Evolutionary conservation across 2,888 invertebrate genomes (phyloP), one percentile per base, ranked within the genome.

Genomic region (Pheosia tremula): DNA sequence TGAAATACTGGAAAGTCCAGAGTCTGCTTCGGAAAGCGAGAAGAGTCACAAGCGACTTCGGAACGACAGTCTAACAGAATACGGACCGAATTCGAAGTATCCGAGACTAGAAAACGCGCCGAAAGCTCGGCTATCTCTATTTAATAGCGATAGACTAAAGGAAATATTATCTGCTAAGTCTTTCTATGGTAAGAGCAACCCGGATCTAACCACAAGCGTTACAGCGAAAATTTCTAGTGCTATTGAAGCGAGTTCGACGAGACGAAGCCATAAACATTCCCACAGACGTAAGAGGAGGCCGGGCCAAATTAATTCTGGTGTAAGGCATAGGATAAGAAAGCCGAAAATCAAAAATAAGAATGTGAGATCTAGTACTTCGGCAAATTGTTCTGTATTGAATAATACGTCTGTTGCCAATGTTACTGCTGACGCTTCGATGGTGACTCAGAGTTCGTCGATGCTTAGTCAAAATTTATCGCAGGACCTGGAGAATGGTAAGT

Each of bases 221-320:
- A 77, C 86, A 3, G 70, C 80, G 0, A 91, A 85, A 67, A 78
- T 93, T 45, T 85, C 88, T 0, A 82, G 81, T 50, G 91, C 90
- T 13, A 88, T 93, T 36, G 87, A 89, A 76, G 81, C 77, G 0
- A 83, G 85, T 0, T 77, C 79, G 0, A 76, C 77, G 0, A 81
- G 87, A 36, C 84, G 88, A 69, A 68, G 81, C 38, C 83, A 86
- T 57, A 79, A 88, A 1, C 76, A 87, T 58, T 78, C 90, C 0
- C 79, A 81, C 58, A 80, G 83, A 63, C 77, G 84, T 57, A 81
- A 89, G 64, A 88, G 90, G 39, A 87, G 85, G 58, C 92, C 91
- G 9, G 95, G 95, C 0, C 94, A 95, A 79, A 96, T 96, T n/a
- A 96, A 96, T 78, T 88, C 94, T 64, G 96, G 96, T 0, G 96